Evolutionary conservation across 2,888 invertebrate species (phyloP).

Genomic region (Amblyteles armatorius): DNA sequence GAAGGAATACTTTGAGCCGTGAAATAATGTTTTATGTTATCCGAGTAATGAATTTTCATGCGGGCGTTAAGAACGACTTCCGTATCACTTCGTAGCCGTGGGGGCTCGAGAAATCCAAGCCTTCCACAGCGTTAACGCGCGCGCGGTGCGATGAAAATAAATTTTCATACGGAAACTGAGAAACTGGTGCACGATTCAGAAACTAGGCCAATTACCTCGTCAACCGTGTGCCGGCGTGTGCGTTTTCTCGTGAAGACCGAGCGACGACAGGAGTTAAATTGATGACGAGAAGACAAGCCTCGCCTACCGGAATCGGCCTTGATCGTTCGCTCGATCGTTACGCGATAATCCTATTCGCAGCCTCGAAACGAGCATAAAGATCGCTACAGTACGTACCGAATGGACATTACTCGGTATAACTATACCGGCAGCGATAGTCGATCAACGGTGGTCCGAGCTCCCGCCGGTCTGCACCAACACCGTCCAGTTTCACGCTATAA

Average conservation of each 20-base stretch:
- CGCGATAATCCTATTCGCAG: slow-evolving; percentile 61
- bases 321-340: slow-evolving; percentile 69
- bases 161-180: slow-evolving; percentile 7
- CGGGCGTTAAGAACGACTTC: slow-evolving; percentile 7
- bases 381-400: slow-evolving; percentile 43
- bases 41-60: neutral
- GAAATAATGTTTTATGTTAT: slow-evolving; percentile 2
- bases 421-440: neutral
- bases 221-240: neutral
- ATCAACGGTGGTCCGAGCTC: neutral
- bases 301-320: slow-evolving; percentile 72
- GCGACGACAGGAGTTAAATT: slow-evolving; percentile 47
- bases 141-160: slow-evolving; percentile 5
- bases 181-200: slow-evolving; percentile 38
- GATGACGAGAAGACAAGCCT: slow-evolving; percentile 47
- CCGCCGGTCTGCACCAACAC: neutral
- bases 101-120: neutral
- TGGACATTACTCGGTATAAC: slow-evolving; percentile 18
- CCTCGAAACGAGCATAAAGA: slow-evolving; percentile 61
- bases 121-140: neutral
- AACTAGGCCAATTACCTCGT: slow-evolving; percentile 9
- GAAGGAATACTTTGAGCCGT: neutral
- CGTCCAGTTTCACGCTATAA: neutral
- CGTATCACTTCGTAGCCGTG: neutral
- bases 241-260: neutral